Evolutionary conservation across 2,113 vertebrate species (phyloP), one percentile per base, ranked within the genome.

Genomic region (Rhabdornis inornatus): DNA sequence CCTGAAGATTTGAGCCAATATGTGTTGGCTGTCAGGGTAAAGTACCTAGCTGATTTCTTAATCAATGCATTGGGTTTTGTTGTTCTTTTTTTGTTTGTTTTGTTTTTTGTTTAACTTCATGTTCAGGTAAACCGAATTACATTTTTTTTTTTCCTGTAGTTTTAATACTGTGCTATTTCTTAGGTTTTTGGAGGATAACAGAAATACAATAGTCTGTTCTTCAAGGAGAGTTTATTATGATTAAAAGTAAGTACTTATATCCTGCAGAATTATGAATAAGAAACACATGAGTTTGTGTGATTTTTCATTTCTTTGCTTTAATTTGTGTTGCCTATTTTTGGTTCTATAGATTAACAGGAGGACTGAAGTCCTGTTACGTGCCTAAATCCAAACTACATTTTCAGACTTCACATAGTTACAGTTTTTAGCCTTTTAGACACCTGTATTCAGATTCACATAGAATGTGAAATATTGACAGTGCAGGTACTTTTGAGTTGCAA

Each of bases 281-380:
- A 44, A 78, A 60, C 0, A 1, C 1, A 2, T 8, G 13, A 53
- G 2, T 63, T 71, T 45, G 2, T 76, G 24, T 7, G 4, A n/a
- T 63, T 71, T 79, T 57, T 70, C 0, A 52, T 74, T 64, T 55
- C 7, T 79, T 57, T 27, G 7, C 16, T 44, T 65, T 50, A 37
- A 37, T 42, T 78, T 83, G 2, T 42, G 7, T 57, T 75, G 5
- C 13, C 65, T 69, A 4, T 42, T 78, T 66, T 21, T 57, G 40
- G 9, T 69, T n/a, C 20, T 60, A 50, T 8, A 56, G 13, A 69
- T 23, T 56, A 64, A 13, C 23, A 70, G 35, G 20, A 45, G 7
- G 6, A 69, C 11, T 68, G 25, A 27, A 55, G 20, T 50, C 6
- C 7, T 47, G 5, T 10, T 69, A 17, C 11, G 6, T 52, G 18